Base-by-base conservation (phyloP, 53 echinoderm and acorn worm genomes). In the Apostichopus leukothele region DNA sequence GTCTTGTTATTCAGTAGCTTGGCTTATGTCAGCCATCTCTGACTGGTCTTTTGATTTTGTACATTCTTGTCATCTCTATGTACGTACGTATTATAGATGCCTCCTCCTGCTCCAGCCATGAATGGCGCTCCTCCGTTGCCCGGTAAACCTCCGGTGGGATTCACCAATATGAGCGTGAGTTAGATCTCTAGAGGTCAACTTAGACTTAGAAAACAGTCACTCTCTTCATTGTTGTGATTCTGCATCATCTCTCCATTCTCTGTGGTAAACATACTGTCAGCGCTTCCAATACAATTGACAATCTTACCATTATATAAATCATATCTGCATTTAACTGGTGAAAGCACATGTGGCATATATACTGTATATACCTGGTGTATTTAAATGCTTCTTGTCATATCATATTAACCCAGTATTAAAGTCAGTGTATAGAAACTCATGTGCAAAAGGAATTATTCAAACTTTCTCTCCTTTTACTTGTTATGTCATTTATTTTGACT, bases 81-180 rank as follows among this genome's bases (percentile, higher is more conserved):
- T 60, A 39, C 39, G 39, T 79, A 50, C 77, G 51, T 89, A 26
- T 78, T 76, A 39, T 26, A 79, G 78, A 55, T 86, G 51, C 90
- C 93, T 67, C 90, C 93, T 67, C 57, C 90, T 53, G 63, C 75
- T n/a, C 60, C 88, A 50, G 75, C 84, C 76, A 60, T 88, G 60
- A 71, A 88, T 23, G 91, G 89, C 39, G 92, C 93, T 27, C 92
- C 92, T 88, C 93, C 90, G 39, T 87, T 93, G 76, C 94, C 94
- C 67, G 87, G 84, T 25, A 92, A 80, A 84, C 75, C 89, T 76
- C 94, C 94, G 74, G 92, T 90, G 52, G 94, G 80, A 10, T 13
- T 51, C 75, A 18, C 73, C 23, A 21, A 73, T 52, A 87, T 75
- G 75, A 75, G 53, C 13, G 88, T 73, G 74, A 55, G 75, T 87